These are phyloP conservation scores for Donacobius atricapilla DNA, from an alignment of 2,113 vertebrate species.

Conservation along the genomic window DNA sequence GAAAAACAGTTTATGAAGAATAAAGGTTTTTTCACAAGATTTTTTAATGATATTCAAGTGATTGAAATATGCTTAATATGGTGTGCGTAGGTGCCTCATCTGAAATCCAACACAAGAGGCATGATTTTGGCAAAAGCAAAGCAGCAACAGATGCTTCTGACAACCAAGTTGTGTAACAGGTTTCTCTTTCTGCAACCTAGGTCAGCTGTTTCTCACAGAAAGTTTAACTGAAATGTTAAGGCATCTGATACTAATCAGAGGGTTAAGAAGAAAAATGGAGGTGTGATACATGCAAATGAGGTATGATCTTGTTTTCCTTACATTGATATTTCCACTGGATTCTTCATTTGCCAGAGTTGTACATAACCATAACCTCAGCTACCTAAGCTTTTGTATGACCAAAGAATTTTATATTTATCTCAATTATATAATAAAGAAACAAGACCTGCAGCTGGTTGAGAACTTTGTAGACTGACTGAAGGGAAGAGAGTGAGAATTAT, in stretches of 20 bases:
- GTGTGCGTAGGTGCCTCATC: not conserved
- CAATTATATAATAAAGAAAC: not conserved
- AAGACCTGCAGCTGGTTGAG: not conserved
- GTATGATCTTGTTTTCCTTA: not conserved
- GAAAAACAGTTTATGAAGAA: not conserved
- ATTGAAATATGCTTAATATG: not conserved
- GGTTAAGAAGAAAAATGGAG: not conserved
- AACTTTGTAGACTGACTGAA: not conserved
- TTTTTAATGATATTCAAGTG: not conserved
- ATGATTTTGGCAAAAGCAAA: constrained; percentile 14
- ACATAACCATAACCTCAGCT: not conserved
- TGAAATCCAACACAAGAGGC: not conserved
- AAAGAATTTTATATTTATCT: not conserved
- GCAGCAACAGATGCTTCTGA: constrained; percentile 5
- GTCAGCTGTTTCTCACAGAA: not conserved
- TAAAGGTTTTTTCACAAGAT: not conserved
- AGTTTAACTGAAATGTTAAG: not conserved
- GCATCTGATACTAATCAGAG: not conserved
- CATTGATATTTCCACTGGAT: not conserved
- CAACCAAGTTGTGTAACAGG: not conserved
- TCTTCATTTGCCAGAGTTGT: not conserved
- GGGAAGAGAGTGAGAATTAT: not conserved
- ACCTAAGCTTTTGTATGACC: not conserved
- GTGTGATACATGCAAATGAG: not conserved
- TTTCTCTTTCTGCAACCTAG: not conserved